Percentiles rank a stretch among this genome's conserved stretches.
phyloP scores from a whole-genome alignment of 2,888 invertebrate species.

The Odontocerum albicorne region DNA sequence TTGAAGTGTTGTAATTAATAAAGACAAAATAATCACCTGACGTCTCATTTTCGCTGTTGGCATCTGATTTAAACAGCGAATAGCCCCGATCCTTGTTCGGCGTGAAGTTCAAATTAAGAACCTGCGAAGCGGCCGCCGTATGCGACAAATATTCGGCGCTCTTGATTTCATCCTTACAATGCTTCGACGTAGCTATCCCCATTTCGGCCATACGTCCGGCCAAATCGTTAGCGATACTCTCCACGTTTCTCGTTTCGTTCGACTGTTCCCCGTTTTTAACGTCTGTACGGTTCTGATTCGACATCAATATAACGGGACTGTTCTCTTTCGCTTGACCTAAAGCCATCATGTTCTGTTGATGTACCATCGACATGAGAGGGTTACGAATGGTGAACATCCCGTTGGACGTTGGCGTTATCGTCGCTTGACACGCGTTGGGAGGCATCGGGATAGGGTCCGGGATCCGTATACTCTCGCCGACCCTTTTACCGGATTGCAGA shows the following conservation, averaged over 20 bases:
- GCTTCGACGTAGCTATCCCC: not conserved
- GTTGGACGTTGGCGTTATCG: slow-evolving; percentile 55
- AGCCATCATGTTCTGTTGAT: slow-evolving; percentile 46
- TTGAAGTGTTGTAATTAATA: too few relatives aligned
- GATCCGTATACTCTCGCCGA: slow-evolving; percentile 42
- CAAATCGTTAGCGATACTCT: too few relatives aligned
- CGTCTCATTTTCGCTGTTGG: slow-evolving; percentile 40
- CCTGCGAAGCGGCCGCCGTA: not conserved
- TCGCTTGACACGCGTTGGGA: slow-evolving; percentile 50
- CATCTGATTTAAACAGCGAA: slow-evolving; percentile 48
- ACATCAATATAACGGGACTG: slow-evolving; percentile 7
- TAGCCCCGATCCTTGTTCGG: slow-evolving; percentile 56
- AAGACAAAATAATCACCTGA: not conserved
- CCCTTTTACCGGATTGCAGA: slow-evolving; percentile 33
- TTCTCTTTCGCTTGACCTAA: not conserved
- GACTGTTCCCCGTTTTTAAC: not conserved
- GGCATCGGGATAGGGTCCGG: slow-evolving; percentile 56
- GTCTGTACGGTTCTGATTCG: not conserved
- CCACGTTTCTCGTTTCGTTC: not conserved
- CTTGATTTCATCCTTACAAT: not conserved
- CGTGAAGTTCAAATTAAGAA: slow-evolving; percentile 42
- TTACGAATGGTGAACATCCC: slow-evolving; percentile 86
- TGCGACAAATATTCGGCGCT: too few relatives aligned
- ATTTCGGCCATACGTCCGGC: slow-evolving; percentile 19
- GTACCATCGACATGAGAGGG: slow-evolving; percentile 63